A percentile compares a stretch with the other conserved stretches of the same genome.
These are phyloP conservation scores for Pseudolaguvia tuberculata DNA, from an alignment of 2,113 vertebrate species.

Conservation along the genomic window DNA sequence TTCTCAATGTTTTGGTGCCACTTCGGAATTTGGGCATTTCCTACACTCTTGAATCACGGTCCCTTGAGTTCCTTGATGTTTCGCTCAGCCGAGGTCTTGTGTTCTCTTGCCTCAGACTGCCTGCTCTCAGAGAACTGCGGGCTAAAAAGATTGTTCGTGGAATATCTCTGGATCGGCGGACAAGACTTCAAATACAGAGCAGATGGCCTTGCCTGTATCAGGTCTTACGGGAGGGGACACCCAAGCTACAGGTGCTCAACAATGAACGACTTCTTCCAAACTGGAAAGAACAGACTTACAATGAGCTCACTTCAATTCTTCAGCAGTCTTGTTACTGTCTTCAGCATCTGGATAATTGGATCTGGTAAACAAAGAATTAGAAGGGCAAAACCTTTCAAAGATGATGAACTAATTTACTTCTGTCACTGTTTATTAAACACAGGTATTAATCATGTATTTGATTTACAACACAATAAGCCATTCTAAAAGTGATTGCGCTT, in stretches of 20 bases:
- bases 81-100: conserved; percentile 75
- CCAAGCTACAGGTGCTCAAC: conserved; percentile 72
- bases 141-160: conserved; percentile 75
- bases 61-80: conserved; percentile 75
- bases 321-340: conserved; percentile 76
- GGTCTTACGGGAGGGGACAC: conserved; percentile 71
- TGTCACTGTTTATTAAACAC: background rate
- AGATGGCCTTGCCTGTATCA: conserved; percentile 76
- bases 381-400: background rate
- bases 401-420: background rate
- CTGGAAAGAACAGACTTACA: conserved; percentile 68
- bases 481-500: background rate
- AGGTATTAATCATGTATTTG: background rate
- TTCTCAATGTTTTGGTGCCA: conserved; percentile 74
- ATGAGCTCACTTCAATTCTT: conserved; percentile 70
- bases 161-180: conserved; percentile 72
- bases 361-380: conserved; percentile 61
- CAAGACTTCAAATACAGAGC: conserved; percentile 72
- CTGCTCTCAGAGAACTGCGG: conserved; percentile 68
- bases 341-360: conserved; percentile 77
- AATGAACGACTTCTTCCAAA: conserved; percentile 70
- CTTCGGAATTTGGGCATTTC: conserved; percentile 74
- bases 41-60: conserved; percentile 70
- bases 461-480: background rate
- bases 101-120: conserved; percentile 73